Conservation (phyloP, 2,888 invertebrate species). For the Ormyrus thymus region DNA sequence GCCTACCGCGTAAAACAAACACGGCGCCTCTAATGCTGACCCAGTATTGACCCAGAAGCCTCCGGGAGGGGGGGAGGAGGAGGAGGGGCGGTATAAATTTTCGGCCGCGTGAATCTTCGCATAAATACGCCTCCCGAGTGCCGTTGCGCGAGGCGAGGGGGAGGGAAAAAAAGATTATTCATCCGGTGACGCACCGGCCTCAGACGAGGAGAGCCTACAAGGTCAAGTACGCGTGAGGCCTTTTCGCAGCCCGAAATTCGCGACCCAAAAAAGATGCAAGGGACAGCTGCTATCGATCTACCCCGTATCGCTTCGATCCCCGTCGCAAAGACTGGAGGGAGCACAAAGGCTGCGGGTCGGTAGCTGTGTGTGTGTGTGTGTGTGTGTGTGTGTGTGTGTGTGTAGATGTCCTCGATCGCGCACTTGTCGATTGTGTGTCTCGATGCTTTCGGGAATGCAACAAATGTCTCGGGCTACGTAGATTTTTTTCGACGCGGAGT, state of each 20-base stretch:
- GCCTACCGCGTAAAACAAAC: not conserved
- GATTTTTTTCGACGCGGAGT: not conserved
- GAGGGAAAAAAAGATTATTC: conserved; percentile 50
- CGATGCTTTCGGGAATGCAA: conserved; percentile 23
- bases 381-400: not conserved
- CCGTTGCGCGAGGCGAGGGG: not conserved
- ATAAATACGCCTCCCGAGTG: conserved; percentile 17
- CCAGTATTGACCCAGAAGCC: conserved; percentile 35
- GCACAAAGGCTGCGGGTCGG: too few species aligned
- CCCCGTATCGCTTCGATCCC: conserved; percentile 19
- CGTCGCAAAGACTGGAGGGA: not conserved
- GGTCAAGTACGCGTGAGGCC: conserved; percentile 32
- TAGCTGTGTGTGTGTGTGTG: too few species aligned
- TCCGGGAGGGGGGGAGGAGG: not conserved
- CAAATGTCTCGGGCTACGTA: conserved; percentile 12
- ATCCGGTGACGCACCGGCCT: conserved; percentile 36
- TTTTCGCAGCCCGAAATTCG: conserved; percentile 19
- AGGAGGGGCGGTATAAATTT: conserved; percentile 23
- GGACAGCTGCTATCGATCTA: conserved; percentile 26
- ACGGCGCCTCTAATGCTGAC: conserved; percentile 4
- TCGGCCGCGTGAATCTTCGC: conserved; percentile 13
- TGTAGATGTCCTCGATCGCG: not conserved
- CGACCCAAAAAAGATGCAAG: conserved; percentile 21
- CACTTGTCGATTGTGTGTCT: too few species aligned
- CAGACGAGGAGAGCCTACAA: conserved; percentile 32